Percentiles rank a stretch among this genome's conserved stretches.
Evolutionary conservation across 2,797 vertebrate genomes (phyloP).

Genomic region (Mastacembelus armatus): DNA sequence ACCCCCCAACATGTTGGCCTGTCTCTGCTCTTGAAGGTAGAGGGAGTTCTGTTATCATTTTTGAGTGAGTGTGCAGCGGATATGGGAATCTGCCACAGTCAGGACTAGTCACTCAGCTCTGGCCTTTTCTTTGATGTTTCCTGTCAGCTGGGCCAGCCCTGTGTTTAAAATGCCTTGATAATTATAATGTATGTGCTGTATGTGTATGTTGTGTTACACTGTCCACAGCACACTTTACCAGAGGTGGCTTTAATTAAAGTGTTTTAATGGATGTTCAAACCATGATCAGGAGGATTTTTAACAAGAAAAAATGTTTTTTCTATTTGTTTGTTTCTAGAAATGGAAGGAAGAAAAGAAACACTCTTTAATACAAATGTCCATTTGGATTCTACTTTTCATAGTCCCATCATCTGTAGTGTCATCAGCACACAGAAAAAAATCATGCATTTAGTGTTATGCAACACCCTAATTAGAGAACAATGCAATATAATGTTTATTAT

Average conservation of each 20-base stretch:
- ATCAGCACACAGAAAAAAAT: slow-evolving; percentile 24
- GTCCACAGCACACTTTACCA: slow-evolving; percentile 45
- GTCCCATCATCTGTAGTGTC: slow-evolving; percentile 27
- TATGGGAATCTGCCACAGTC: slow-evolving; percentile 68
- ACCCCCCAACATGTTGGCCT: slow-evolving; percentile 56
- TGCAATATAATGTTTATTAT: slow-evolving; percentile 81
- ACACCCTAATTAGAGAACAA: slow-evolving; percentile 78
- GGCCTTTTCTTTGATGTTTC: slow-evolving; percentile 79
- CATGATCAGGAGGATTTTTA: slow-evolving; percentile 2
- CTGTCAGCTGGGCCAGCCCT: slow-evolving; percentile 80
- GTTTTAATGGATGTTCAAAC: slow-evolving; percentile 35
- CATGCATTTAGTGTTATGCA: slow-evolving; percentile 67
- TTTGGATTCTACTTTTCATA: not conserved
- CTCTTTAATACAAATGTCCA: not conserved
- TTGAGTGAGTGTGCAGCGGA: slow-evolving; percentile 51
- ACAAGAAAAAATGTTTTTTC: not conserved
- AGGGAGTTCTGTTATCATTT: slow-evolving; percentile 67
- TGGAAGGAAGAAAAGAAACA: not conserved
- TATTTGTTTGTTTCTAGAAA: slow-evolving; percentile 1
- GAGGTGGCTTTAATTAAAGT: slow-evolving; percentile 47
- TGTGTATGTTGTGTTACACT: slow-evolving; percentile 65
- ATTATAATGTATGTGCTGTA: slow-evolving; percentile 72
- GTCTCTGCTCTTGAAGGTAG: slow-evolving; percentile 65
- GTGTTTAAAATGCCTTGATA: slow-evolving; percentile 84
- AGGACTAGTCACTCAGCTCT: slow-evolving; percentile 62